Percentiles rank a stretch among this genome's conserved stretches.
Conservation (phyloP, 2,797 vertebrate species). For the Limnodromus scolopaceus region DNA sequence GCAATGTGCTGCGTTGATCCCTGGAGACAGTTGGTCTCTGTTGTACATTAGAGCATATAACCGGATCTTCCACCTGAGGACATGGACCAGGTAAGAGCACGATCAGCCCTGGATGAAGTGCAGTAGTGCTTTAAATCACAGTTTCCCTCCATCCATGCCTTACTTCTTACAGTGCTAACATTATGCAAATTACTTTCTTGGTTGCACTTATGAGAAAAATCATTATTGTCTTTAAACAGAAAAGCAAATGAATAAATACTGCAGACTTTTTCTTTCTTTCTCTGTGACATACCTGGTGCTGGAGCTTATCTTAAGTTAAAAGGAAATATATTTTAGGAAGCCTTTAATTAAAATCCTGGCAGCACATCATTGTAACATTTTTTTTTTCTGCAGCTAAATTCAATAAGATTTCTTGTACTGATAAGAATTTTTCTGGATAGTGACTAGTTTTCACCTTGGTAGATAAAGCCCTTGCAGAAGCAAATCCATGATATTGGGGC, state of each 20-base stretch:
- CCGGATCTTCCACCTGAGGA: not conserved
- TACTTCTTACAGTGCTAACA: not conserved
- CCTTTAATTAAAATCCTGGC: conserved; percentile 17
- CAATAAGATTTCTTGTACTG: not conserved
- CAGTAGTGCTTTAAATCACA: not conserved
- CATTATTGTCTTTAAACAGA: not conserved
- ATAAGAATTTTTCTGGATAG: not conserved
- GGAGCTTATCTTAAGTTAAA: not conserved
- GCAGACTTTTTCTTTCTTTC: not conserved
- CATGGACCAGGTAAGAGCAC: not conserved
- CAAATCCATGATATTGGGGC: not conserved
- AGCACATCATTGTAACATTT: not conserved
- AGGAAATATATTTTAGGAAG: not conserved
- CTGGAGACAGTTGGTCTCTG: not conserved
- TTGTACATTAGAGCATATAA: not conserved
- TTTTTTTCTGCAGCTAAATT: not conserved
- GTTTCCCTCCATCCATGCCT: not conserved
- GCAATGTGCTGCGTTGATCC: not conserved
- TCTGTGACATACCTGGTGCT: not conserved
- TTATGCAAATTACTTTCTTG: not conserved
- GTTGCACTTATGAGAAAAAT: not conserved
- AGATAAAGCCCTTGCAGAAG: conserved; percentile 28
- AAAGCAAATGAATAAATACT: not conserved
- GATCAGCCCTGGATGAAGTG: not conserved
- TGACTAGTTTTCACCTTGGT: not conserved